These are phyloP conservation scores for Trematomus bernacchii DNA, from an alignment of 2,797 vertebrate genomes.

Conservation along the genomic window DNA sequence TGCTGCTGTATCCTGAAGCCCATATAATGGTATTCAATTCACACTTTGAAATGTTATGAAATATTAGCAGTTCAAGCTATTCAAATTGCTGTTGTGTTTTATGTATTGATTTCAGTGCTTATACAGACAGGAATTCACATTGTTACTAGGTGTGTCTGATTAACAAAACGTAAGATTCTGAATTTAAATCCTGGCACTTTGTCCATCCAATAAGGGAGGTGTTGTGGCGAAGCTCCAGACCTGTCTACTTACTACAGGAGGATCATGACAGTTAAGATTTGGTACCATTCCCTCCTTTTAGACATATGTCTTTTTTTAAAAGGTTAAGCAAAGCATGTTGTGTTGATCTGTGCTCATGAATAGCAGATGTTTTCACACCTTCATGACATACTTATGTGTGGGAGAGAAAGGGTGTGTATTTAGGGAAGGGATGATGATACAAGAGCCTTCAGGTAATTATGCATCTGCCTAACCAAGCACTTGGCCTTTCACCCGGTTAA, in stretches of 20 bases:
- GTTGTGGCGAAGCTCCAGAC: not conserved
- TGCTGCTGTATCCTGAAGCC: not conserved
- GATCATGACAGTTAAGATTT: not conserved
- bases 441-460: constrained; percentile 39
- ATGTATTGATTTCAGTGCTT: not conserved
- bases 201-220: not conserved
- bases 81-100: not conserved
- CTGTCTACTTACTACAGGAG: not conserved
- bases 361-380: constrained; percentile 13
- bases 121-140: not conserved
- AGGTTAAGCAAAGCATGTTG: constrained; percentile 19
- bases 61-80: no score
- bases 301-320: not conserved
- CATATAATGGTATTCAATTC: not conserved
- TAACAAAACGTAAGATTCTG: not conserved
- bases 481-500: constrained; percentile 40
- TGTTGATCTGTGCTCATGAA: constrained; percentile 24
- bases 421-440: constrained; percentile 16
- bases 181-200: not conserved
- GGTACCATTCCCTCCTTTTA: constrained; percentile 2
- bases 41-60: not conserved
- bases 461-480: constrained; percentile 20
- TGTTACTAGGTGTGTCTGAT: not conserved
- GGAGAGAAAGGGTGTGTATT: constrained; percentile 14
- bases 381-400: constrained; percentile 27